Conservation (phyloP, 2,113 vertebrate genomes). For the Plestiodon gilberti region DNA sequence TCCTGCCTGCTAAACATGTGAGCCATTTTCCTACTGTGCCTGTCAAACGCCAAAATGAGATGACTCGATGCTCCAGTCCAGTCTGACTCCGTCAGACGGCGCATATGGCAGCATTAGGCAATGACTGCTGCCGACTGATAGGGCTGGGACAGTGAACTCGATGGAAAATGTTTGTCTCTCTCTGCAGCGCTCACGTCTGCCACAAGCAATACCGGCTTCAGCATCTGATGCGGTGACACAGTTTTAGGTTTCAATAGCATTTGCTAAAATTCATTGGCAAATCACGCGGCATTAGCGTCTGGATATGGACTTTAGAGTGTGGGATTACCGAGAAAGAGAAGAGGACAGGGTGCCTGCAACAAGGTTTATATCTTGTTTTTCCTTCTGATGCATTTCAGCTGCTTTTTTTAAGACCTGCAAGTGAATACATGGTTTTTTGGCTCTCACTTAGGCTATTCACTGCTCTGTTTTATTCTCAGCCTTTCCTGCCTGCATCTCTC, state of each 20-base stretch:
- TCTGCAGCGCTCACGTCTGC: conserved; percentile 37
- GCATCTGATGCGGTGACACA: conserved; percentile 42
- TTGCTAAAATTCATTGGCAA: conserved; percentile 47
- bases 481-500: background rate
- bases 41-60: conserved; percentile 36
- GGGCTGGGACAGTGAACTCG: conserved; percentile 21
- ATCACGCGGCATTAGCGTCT: conserved; percentile 27
- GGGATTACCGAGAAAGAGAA: background rate
- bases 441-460: conserved; percentile 18
- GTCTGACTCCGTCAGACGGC: conserved; percentile 40
- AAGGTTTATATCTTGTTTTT: background rate
- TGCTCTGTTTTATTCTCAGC: conserved; percentile 2
- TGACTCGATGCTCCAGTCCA: conserved; percentile 12
- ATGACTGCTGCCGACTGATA: conserved; percentile 35
- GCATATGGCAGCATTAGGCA: conserved; percentile 11
- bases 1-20: conserved; percentile 17
- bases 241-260: conserved; percentile 28
- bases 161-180: conserved; percentile 34
- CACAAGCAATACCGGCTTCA: conserved; percentile 32
- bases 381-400: background rate
- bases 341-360: background rate
- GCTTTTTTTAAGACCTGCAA: background rate
- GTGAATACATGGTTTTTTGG: background rate
- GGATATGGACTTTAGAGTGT: background rate
- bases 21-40: conserved; percentile 33